phyloP scores from a whole-genome alignment of 2,113 vertebrate species.

The Chinchilla lanigera region DNA sequence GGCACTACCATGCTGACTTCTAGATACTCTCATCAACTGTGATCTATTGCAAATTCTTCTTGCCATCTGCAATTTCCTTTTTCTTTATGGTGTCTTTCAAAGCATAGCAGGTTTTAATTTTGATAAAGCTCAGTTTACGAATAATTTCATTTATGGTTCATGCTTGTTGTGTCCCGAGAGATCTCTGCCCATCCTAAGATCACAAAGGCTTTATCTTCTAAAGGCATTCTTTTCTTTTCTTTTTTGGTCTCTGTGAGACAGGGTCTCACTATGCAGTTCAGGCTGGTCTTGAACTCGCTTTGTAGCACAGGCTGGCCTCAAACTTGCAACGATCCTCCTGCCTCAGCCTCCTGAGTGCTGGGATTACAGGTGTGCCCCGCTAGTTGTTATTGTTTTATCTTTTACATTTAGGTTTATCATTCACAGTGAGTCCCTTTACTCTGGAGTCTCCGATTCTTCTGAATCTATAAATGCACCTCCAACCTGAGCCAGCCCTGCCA shows the following conservation, averaged over 20 bases:
- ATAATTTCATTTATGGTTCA: neutral
- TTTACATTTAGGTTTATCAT: conserved; percentile 21
- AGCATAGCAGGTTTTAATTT: neutral
- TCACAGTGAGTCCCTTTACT: neutral
- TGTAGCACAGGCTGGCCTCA: too few species aligned
- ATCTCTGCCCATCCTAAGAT: neutral
- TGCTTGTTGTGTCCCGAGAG: neutral
- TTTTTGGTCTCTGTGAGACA: too few species aligned
- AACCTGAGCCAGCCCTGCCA: neutral
- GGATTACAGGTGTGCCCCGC: too few species aligned
- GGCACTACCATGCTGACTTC: neutral
- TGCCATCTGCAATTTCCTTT: neutral
- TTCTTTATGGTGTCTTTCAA: conserved; percentile 19
- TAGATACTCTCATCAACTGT: neutral
- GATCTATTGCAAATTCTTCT: neutral
- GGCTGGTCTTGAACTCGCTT: too few species aligned
- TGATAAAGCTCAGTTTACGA: neutral
- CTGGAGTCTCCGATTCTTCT: neutral
- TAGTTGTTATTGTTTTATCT: neutral
- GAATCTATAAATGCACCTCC: neutral
- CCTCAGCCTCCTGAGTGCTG: too few species aligned
- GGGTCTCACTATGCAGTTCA: too few species aligned
- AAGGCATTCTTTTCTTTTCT: neutral
- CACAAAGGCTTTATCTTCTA: neutral
- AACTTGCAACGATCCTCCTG: too few species aligned